Conservation (phyloP, 2,797 vertebrate genomes). For the Gymnoscopelus microlampas region DNA sequence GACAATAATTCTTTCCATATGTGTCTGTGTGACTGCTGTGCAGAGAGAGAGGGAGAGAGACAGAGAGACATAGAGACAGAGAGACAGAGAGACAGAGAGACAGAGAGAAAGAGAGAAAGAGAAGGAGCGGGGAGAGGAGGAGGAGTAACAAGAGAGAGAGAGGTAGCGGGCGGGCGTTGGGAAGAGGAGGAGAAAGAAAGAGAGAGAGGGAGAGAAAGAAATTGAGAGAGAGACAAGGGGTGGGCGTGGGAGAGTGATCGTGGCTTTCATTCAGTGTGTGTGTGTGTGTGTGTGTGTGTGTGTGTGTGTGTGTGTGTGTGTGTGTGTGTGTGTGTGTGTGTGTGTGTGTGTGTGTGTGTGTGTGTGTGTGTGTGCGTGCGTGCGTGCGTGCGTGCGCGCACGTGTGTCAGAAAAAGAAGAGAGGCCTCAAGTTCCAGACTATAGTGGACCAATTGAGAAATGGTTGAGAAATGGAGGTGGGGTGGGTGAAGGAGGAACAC, state of each 20-base stretch:
- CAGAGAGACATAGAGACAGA: conserved; percentile 17
- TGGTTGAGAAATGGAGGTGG: conserved; percentile 25
- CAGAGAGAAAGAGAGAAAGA: conserved; percentile 24
- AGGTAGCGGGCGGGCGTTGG: not conserved
- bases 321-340: conserved; percentile 1
- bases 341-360: not conserved
- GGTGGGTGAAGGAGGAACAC: conserved; percentile 58
- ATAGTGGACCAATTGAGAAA: conserved; percentile 64
- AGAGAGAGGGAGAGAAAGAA: conserved; percentile 1
- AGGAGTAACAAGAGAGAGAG: not conserved
- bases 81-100: conserved; percentile 33
- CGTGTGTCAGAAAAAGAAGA: conserved; percentile 16
- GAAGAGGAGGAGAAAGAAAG: conserved; percentile 4
- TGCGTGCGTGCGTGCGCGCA: too few species aligned
- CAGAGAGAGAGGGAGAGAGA: conserved; percentile 3
- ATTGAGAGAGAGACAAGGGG: conserved; percentile 8
- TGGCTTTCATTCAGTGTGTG: conserved; percentile 62
- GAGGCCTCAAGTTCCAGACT: conserved; percentile 49
- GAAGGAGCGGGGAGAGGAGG: conserved; percentile 3
- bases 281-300: conserved; percentile 6
- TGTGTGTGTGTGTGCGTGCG: too few species aligned
- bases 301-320: not conserved
- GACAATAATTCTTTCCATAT: conserved; percentile 84
- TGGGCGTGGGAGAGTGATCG: conserved; percentile 40
- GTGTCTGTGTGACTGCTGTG: conserved; percentile 66